Base-by-base conservation (phyloP, 2,888 invertebrate genomes). In the Diarsia brunnea region DNA sequence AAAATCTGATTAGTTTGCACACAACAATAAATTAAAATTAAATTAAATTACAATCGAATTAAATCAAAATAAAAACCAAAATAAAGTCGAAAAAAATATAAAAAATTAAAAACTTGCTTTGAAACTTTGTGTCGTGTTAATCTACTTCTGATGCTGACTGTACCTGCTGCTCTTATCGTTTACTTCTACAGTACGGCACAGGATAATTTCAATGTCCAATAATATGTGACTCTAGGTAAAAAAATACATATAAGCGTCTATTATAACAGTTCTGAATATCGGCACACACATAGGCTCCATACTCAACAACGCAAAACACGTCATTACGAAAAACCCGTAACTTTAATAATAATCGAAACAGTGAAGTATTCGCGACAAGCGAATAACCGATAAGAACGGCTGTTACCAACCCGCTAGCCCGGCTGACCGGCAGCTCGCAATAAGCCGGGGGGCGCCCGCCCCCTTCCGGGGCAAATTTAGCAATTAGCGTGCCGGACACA, bases 401-500 rank as follows among this genome's bases (percentile, higher is more conserved):
- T 71, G 65, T 69, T 71, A 80, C 38, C 38, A 38, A 31, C 31
- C n/a, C n/a, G 38, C 38, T 5, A 5, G 38, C 5, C 38, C 38
- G 38, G 80, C 64, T 71, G 43, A 70, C 47, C 61, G 43, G 75
- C 73, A 65, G 85, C 82, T 87, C 85, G 89, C 91, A 92, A 92
- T 91, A 89, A 88, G 91, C 88, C 24, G 58, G 71, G 61, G 63
- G 74, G 66, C 60, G 2, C 11, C 19, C 43, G 55, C 24, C 73
- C 81, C 66, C 74, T 68, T 82, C 75, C 81, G 85, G 90, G 90
- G 93, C 92, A 89, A 94, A 94, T 94, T 94, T 94, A 93, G 93
- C 94, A 94, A 95, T 95, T 94, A 95, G 92, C 93, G 94, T 93
- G 94, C 92, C 92, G 89, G 87, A 79, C 81, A 84, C 84, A 81